phyloP scores from a whole-genome alignment of 2,888 invertebrate species.

The Tuberolachnus salignus region DNA sequence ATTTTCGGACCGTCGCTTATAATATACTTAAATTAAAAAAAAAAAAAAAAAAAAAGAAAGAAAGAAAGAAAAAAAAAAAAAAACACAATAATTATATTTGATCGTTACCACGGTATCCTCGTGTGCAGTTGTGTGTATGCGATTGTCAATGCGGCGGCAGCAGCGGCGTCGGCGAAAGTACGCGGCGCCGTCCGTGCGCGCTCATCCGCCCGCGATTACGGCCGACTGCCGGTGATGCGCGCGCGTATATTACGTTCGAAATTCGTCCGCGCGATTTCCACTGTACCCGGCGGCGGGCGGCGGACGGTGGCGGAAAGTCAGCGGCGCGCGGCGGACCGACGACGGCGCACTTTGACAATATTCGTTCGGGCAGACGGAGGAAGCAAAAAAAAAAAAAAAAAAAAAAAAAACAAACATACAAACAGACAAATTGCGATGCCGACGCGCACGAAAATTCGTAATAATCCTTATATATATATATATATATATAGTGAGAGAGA shows the following conservation, averaged over 20 bases:
- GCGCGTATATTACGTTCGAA: conserved; percentile 8
- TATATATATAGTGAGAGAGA: too few species aligned
- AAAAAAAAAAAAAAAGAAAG: too few species aligned
- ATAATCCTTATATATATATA: too few species aligned
- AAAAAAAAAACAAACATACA: too few species aligned
- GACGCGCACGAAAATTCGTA: background rate
- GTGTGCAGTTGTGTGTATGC: background rate
- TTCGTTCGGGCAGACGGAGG: background rate
- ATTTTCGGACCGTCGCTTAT: background rate
- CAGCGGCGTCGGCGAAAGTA: background rate
- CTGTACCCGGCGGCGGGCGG: background rate
- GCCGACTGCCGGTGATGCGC: background rate
- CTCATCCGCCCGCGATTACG: conserved; percentile 18
- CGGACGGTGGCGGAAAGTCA: background rate
- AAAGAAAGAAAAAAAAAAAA: too few species aligned
- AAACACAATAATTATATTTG: too few species aligned
- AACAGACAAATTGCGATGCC: background rate
- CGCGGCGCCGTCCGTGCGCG: conserved; percentile 38
- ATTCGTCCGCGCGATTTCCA: background rate
- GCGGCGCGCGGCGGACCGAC: background rate
- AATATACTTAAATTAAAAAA: too few species aligned
- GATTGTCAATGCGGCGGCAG: conserved; percentile 4
- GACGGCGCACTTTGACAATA: background rate
- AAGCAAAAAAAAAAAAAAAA: too few species aligned
- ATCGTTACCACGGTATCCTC: conserved; percentile 25